A percentile compares a stretch with the other conserved stretches of the same genome.
Evolutionary conservation across 2,888 invertebrate species (phyloP).

Genomic region (Hemicrepidius hirtus): DNA sequence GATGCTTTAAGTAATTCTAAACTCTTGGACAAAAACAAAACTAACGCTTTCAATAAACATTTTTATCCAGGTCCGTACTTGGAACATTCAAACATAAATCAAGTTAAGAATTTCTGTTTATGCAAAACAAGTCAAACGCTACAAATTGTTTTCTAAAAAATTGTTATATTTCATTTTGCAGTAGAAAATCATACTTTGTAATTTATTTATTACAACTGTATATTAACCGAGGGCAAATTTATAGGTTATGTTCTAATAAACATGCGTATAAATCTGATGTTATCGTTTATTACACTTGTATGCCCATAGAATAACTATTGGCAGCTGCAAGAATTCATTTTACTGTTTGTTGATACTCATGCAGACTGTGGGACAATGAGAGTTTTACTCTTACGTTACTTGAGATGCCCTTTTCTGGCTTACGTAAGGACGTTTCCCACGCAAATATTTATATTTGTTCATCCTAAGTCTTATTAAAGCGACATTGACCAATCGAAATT

Average conservation of each 20-base stretch:
- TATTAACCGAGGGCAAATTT: conserved; percentile 56
- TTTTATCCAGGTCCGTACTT: conserved; percentile 4
- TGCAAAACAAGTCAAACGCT: conserved; percentile 11
- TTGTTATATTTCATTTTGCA: conserved; percentile 21
- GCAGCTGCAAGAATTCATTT: conserved; percentile 43
- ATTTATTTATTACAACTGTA: conserved; percentile 55
- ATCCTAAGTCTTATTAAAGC: too few relatives aligned
- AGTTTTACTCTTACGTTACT: not conserved
- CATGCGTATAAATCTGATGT: conserved; percentile 58
- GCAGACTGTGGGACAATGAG: conserved; percentile 16
- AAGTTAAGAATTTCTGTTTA: not conserved
- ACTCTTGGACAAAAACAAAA: not conserved
- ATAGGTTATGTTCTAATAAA: conserved; percentile 56
- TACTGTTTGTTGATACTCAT: not conserved
- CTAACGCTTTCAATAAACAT: not conserved
- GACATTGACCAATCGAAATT: too few relatives aligned
- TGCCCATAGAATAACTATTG: conserved; percentile 54
- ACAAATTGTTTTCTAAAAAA: conserved; percentile 35
- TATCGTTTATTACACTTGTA: conserved; percentile 60
- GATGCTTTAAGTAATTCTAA: not conserved
- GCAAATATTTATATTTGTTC: not conserved
- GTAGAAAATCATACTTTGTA: conserved; percentile 45
- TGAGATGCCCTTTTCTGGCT: not conserved
- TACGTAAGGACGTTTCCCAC: conserved; percentile 5
- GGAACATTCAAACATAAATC: not conserved